A percentile compares a stretch with the other conserved stretches of the same genome.
These are phyloP conservation scores for Oryzias woworae DNA, from an alignment of 2,113 vertebrate genomes.

Conservation along the genomic window DNA sequence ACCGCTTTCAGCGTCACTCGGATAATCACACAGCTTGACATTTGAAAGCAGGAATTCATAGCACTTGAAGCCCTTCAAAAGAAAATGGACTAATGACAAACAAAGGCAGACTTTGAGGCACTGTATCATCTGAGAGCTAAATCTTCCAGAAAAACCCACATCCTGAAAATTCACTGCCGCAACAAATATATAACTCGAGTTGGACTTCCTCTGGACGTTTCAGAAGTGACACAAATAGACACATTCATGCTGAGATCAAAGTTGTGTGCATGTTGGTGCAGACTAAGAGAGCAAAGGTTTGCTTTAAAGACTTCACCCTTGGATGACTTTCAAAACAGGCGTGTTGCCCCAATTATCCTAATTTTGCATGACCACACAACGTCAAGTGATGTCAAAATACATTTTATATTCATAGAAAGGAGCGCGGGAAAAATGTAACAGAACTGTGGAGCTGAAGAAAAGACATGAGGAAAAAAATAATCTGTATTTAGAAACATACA, in stretches of 20 bases:
- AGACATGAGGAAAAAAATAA: too few species aligned
- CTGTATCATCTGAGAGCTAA: conserved; percentile 56
- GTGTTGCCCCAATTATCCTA: too few species aligned
- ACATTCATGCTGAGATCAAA: conserved; percentile 63
- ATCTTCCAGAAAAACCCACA: conserved; percentile 64
- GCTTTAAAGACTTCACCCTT: conserved; percentile 33
- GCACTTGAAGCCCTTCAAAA: conserved; percentile 51
- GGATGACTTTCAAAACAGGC: too few species aligned
- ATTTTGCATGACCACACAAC: too few species aligned
- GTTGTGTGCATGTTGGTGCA: conserved; percentile 38
- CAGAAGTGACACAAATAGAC: conserved; percentile 60
- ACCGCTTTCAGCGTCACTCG: conserved; percentile 37
- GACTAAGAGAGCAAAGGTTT: conserved; percentile 36
- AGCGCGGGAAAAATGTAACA: too few species aligned
- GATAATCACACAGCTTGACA: background rate
- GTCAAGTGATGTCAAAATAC: too few species aligned
- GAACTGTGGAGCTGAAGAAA: too few species aligned
- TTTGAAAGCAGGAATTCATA: conserved; percentile 2
- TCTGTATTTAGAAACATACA: too few species aligned
- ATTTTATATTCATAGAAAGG: too few species aligned
- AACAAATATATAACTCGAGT: conserved; percentile 43
- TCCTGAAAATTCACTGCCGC: conserved; percentile 55
- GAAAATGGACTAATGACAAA: conserved; percentile 44
- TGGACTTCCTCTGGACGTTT: conserved; percentile 59
- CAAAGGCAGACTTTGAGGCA: conserved; percentile 58